Evolutionary conservation across 2,797 vertebrate genomes (phyloP).

Genomic region (Lepus townsendii): DNA sequence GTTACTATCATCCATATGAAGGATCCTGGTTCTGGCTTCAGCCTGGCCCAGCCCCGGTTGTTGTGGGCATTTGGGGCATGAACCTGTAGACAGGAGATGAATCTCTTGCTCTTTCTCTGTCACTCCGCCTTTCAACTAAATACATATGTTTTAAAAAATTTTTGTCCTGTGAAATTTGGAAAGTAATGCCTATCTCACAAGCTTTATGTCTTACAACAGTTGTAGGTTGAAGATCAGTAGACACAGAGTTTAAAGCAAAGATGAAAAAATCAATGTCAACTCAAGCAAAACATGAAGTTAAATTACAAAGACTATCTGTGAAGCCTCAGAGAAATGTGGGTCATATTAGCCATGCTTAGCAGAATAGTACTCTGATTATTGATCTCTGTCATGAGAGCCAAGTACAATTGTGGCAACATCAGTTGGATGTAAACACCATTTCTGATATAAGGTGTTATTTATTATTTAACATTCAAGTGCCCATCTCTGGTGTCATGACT

Average conservation of each 20-base stretch:
- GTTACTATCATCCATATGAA: too few species aligned
- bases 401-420: not conserved
- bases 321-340: not conserved
- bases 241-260: slow-evolving; percentile 4
- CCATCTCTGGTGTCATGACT: not conserved
- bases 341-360: not conserved
- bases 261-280: not conserved
- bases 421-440: not conserved
- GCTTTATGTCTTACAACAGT: not conserved
- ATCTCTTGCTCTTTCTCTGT: too few species aligned
- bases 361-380: not conserved
- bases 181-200: not conserved
- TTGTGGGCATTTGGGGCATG: too few species aligned
- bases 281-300: not conserved
- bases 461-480: slow-evolving; percentile 10
- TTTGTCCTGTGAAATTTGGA: not conserved
- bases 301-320: not conserved
- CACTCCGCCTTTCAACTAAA: too few species aligned
- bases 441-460: not conserved
- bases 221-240: not conserved
- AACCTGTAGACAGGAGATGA: too few species aligned
- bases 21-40: too few species aligned
- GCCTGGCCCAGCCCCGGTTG: too few species aligned
- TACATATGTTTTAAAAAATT: too few species aligned
- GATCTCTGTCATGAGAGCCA: not conserved